Evolutionary conservation across 2,888 invertebrate genomes (phyloP).

Genomic region (Fragum sueziense): DNA sequence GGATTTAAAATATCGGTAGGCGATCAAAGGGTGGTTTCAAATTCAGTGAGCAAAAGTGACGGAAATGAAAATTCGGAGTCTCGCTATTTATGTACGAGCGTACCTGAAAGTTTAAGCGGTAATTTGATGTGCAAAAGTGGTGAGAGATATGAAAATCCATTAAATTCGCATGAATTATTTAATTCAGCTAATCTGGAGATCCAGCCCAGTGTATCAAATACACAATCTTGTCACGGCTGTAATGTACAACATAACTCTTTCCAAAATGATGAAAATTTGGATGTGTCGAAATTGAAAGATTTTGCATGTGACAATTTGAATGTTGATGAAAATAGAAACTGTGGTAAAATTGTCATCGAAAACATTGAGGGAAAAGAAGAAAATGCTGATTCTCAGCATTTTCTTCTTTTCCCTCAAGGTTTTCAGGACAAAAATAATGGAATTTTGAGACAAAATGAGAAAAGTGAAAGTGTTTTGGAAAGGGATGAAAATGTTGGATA

Average conservation of each 20-base stretch:
- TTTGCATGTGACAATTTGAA: no score
- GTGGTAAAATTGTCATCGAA: no score
- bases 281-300: no score
- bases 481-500: background rate
- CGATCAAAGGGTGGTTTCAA: background rate
- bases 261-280: no score
- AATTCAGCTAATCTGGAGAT: background rate
- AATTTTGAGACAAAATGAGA: no score
- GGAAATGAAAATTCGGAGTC: background rate
- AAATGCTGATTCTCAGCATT: no score
- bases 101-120: no score
- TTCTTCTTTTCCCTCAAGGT: no score
- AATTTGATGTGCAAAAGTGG: background rate
- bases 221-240: slow-evolving; percentile 7
- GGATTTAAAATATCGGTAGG: background rate
- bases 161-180: background rate
- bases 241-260: no score
- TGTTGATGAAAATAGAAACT: background rate
- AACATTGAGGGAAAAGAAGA: no score
- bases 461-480: no score
- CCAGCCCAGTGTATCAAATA: background rate
- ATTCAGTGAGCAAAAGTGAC: background rate
- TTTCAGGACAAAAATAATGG: no score
- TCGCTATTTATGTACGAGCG: background rate
- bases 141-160: background rate